Evolutionary conservation across 2,888 invertebrate species (phyloP), one percentile per base, ranked within the genome.

Genomic region (Lasioglossum villosulum): DNA sequence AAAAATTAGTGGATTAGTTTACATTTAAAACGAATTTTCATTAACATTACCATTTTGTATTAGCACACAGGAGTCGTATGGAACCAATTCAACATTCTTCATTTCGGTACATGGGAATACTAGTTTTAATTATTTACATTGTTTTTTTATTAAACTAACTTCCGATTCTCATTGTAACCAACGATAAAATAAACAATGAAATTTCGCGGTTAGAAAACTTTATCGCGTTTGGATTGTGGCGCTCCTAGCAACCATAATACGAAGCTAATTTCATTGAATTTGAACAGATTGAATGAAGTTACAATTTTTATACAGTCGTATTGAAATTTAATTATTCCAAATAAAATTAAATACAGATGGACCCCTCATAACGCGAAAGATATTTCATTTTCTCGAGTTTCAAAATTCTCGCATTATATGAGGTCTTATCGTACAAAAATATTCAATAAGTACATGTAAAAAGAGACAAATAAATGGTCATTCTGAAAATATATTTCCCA

Each of bases 401-500:
- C 8, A 6, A 30, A 19, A 8, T 34, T 63, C 16, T 30, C 19
- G 14, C 34, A 19, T 63, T 19, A 63, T 34, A 30, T 63, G 4
- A 30, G 30, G 30, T 19, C 30, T 19, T 63, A 34, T 63, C 6
- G 30, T 5, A 63, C 30, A 30, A 39, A 37, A 37, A 78, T 27
- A 66, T 78, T 42, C 14, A 30, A 76, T 45, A 63, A 48, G 19
- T 42, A n/a, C 23, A 19, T 42, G 14, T 68, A n/a, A n/a, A 30
- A 68, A 34, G 19, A 12, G 5, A 63, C 16, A 78, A 48, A 73
- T 27, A 48, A 75, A 70, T 63, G 37, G 86, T 23, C 30, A 19
- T 74, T 90, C 84, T 42, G 74, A 14, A 81, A 91, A 91, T 83
- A 91, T 90, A 82, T 91, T 88, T 70, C 86, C 84, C n/a, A 91